Evolutionary conservation across 2,113 vertebrate genomes (phyloP).

Genomic region (Progne subis): DNA sequence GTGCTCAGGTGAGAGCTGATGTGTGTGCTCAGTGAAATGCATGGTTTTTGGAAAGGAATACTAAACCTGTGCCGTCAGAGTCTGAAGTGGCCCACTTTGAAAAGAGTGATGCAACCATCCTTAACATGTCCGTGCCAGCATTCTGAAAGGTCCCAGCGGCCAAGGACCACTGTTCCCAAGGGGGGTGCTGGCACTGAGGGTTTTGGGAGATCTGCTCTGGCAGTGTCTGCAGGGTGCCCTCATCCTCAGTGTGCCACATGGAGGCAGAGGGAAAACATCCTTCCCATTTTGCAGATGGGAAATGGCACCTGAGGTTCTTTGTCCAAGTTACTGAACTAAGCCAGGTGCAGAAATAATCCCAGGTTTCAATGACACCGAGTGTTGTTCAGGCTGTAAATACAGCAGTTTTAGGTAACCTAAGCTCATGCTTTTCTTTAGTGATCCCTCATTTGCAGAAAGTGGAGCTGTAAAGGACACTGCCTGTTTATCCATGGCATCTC

Average conservation of each 20-base stretch:
- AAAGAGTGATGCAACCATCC: background rate
- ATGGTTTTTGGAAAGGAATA: background rate
- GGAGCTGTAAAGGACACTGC: background rate
- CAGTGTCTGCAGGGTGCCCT: background rate
- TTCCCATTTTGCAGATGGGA: background rate
- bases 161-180: background rate
- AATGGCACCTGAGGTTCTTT: background rate
- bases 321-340: background rate
- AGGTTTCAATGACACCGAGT: background rate
- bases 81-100: background rate
- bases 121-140: background rate
- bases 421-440: background rate
- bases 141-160: background rate
- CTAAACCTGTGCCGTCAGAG: background rate
- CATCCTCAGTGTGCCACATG: fast-evolving
- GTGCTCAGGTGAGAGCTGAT: background rate
- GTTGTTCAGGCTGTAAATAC: background rate
- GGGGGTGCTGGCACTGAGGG: background rate
- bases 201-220: background rate
- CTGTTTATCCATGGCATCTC: background rate
- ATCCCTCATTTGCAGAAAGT: background rate
- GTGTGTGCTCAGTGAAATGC: background rate
- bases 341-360: background rate
- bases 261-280: fast-evolving
- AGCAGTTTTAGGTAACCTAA: background rate